Evolutionary conservation across 1,140 invertebrate species (phyloP).

Genomic region (Drosophila guanche): DNA sequence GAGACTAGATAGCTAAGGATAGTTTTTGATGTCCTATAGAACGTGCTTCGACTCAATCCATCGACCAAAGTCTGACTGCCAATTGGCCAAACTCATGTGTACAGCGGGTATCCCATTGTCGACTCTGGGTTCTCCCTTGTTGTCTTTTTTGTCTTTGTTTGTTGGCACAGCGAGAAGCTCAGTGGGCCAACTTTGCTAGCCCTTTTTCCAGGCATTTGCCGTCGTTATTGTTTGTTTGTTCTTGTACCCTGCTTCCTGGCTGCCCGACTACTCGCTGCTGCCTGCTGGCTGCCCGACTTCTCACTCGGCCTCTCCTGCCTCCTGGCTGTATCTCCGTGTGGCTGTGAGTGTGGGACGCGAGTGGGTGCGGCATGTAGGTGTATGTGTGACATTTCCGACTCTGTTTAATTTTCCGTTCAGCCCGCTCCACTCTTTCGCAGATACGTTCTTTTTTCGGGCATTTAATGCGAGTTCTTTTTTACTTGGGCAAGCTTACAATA

Average conservation of each 20-base stretch:
- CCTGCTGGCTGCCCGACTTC: not conserved
- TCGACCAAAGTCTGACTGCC: too few species aligned
- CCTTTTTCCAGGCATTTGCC: constrained; percentile 77
- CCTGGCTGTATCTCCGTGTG: constrained; percentile 52
- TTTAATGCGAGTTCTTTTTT: constrained; percentile 75
- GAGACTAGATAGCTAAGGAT: too few species aligned
- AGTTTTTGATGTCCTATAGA: too few species aligned
- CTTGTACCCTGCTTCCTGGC: constrained; percentile 22
- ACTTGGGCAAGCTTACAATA: constrained; percentile 49
- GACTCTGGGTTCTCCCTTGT: too few species aligned
- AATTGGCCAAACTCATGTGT: too few species aligned
- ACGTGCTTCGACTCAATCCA: too few species aligned
- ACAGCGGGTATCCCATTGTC: too few species aligned
- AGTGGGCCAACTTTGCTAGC: constrained; percentile 69
- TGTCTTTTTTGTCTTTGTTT: not conserved
- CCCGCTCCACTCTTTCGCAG: constrained; percentile 41
- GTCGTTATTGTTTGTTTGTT: constrained; percentile 80
- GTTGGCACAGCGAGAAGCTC: constrained; percentile 6
- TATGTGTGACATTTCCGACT: constrained; percentile 78
- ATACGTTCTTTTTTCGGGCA: constrained; percentile 54
- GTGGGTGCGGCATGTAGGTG: constrained; percentile 66
- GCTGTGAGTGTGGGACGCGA: constrained; percentile 1
- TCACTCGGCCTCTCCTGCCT: constrained; percentile 21
- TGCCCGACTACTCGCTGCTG: not conserved
- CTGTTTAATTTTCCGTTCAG: constrained; percentile 79